Evolutionary conservation across 2,113 vertebrate species (phyloP), one percentile per base, ranked within the genome.

Genomic region (Pedionomus torquatus): DNA sequence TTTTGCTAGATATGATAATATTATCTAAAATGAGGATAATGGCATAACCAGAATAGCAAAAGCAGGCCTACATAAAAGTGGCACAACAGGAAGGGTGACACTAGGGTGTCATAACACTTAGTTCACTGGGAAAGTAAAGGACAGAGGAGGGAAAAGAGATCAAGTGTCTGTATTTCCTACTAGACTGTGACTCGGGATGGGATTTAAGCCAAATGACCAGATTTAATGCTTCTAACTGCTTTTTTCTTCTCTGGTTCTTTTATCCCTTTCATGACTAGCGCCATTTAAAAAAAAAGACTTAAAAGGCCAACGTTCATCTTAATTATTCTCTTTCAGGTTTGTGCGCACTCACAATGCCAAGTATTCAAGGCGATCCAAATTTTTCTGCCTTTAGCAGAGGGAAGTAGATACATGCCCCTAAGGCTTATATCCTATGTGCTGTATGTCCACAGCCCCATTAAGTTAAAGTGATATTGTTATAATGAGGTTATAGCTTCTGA

Each of bases 281-380:
- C 88, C 88, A 97, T 94, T 96, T 94, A 84, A 87, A 89, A 84
- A 87, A 89, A 85, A 77, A 95, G 90, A 72, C 52, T 77, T 65
- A 95, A 55, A 85, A 94, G 74, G 57, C 78, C 76, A 89, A 83
- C 5, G 60, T 86, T 96, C 90, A 93, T 96, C 90, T 85, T 90
- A 94, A 95, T 93, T 86, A 95, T 83, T 95, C 92, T 90, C 95
- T 96, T 97, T 95, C 85, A 86, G 82, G 85, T 97, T 91, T 95
- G 71, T 94, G 68, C 7, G 0, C 2, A 0, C 43, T 92, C 71
- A 95, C 87, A 96, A 89, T 96, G 93, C 64, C 90, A 90, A 83
- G 88, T 17, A 93, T 96, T 96, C 90, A 96, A 60, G 55, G 68
- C 60, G 6, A 75, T 86, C 88, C 96, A 91, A 83, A 35, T 77